Conservation (phyloP, 2,888 invertebrate species). For the Cheilosia soror region DNA sequence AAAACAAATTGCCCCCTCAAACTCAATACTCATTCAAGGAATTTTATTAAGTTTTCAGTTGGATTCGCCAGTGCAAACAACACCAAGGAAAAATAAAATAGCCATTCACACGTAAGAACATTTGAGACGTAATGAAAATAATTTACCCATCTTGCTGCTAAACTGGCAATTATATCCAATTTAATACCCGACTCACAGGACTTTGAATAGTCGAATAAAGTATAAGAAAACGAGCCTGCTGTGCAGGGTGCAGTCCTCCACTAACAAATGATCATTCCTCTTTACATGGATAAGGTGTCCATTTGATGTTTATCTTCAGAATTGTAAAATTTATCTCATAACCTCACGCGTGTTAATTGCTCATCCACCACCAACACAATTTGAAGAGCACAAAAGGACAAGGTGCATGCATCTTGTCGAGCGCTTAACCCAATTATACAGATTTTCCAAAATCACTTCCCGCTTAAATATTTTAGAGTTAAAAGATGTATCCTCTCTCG, state of each 20-base stretch:
- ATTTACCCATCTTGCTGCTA: neutral
- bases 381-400: constrained; percentile 41
- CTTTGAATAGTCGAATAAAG: constrained; percentile 10
- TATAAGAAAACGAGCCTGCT: neutral
- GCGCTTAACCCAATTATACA: constrained; percentile 72
- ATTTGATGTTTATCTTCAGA: constrained; percentile 14
- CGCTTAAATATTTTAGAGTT: constrained; percentile 60
- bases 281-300: neutral
- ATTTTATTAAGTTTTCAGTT: too few relatives aligned
- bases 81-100: too few relatives aligned
- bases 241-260: neutral
- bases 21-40: too few relatives aligned
- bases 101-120: neutral
- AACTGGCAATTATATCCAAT: constrained; percentile 2
- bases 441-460: constrained; percentile 70
- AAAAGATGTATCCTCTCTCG: constrained; percentile 52
- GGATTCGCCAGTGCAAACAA: too few relatives aligned
- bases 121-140: neutral
- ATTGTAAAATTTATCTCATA: constrained; percentile 39
- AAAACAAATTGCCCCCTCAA: too few relatives aligned
- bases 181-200: neutral
- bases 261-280: constrained; percentile 2
- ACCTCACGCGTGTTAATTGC: constrained; percentile 19
- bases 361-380: constrained; percentile 1
- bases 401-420: neutral